phyloP scores from a whole-genome alignment of 2,113 vertebrate genomes.

The Aramus guarauna region DNA sequence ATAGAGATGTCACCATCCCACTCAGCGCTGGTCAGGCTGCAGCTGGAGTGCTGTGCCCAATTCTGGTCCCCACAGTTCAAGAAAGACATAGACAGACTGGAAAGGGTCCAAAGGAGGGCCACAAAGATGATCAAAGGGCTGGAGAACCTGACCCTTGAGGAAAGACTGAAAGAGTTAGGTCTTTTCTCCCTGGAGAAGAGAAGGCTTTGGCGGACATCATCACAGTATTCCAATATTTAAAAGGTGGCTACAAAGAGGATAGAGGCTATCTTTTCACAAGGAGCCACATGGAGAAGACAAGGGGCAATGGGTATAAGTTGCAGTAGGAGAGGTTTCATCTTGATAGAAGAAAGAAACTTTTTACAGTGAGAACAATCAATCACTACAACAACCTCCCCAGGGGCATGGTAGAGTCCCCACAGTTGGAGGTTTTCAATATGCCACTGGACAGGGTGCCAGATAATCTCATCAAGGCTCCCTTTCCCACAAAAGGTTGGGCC shows the following conservation, averaged over 20 bases:
- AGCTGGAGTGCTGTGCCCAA: neutral
- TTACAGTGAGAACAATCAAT: no score
- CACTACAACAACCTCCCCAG: no score
- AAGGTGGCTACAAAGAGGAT: neutral
- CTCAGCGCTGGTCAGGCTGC: neutral
- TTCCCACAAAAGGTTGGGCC: neutral
- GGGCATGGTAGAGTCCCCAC: no score
- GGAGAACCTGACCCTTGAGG: neutral
- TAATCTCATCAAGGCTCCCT: neutral
- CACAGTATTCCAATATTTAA: neutral
- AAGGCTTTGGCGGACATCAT: neutral
- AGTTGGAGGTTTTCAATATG: neutral
- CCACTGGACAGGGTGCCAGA: neutral
- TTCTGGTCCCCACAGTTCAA: neutral
- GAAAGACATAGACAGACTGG: neutral
- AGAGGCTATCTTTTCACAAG: no score
- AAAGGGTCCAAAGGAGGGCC: neutral
- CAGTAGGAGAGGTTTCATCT: no score
- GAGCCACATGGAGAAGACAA: no score
- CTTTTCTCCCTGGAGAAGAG: neutral
- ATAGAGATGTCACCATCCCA: neutral
- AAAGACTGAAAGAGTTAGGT: neutral
- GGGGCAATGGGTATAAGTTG: no score
- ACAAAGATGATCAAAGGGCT: neutral
- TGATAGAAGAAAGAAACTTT: no score